Base-by-base conservation (phyloP, 2,113 vertebrate species). In the Scopus umbretta region DNA sequence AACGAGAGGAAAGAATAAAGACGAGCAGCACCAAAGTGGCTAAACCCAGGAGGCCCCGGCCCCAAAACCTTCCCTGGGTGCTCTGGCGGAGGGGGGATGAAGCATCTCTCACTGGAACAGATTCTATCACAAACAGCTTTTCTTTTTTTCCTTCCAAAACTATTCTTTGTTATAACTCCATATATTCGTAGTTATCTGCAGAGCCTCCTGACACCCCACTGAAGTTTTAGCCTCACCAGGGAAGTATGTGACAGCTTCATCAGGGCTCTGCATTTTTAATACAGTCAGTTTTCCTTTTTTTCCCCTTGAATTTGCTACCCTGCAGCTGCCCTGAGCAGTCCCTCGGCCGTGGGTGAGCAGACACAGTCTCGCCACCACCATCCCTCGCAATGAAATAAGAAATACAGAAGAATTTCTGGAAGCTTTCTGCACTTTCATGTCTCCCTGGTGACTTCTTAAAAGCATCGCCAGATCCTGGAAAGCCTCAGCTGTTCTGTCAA, bases 361-460 rank as follows among this genome's bases (percentile, higher is more conserved):
- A 65, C 25, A 10, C 1, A 0, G 22, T 22, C 58, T 61, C 30
- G 2, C 19, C 11, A 2, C 40, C 59, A 22, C 52, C 13, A 1
- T 36, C 80, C 66, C 67, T 42, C 2, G 1, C 32, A 16, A 29
- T 6, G 17, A 65, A 52, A 6, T 14, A 40, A 65, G 63, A 59
- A 86, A 53, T 4, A 47, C 8, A 29, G 52, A 32, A 45, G 23
- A 15, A 68, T 27, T 50, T 38, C 52, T 66, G 58, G 68, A 81
- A 76, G 63, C 58, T 56, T 62, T 43, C 63, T 59, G 58, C 68
- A 21, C 52, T 94, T 94, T 21, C 30, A 23, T 16, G 30, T 65
- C 40, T 94, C 90, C 80, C 74, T 16, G 32, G 89, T 80, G 80
- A 42, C 56, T 89, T 75, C 38, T 59, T 75, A 59, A 85, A 89